Evolutionary conservation across 2,797 vertebrate genomes (phyloP), one percentile per base, ranked within the genome.

Genomic region (Centropyge bicolor): DNA sequence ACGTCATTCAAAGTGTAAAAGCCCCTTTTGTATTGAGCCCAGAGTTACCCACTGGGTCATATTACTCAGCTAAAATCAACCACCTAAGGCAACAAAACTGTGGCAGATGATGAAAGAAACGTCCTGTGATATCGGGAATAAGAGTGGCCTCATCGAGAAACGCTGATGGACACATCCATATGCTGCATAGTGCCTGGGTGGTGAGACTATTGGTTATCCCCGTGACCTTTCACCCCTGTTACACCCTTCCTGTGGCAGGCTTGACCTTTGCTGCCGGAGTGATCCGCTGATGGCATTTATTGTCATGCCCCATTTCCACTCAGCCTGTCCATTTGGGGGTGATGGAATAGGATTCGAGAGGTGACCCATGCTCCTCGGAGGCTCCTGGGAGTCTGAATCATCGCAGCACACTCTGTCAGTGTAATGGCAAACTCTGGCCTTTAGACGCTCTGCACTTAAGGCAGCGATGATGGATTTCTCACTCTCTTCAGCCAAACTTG

Each of bases 261-360:
- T 46, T 88, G 91, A 93, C 93, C 90, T 92, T 89, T 91, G 54
- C 72, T 68, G 82, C 74, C 63, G 49, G 62, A 87, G 43, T 86
- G 89, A 91, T 91, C 84, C n/a, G 52, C 86, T 85, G 82, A 88
- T 87, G 89, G 74, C 87, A 90, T 93, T 91, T 90, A 83, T 88
- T 91, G 91, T 91, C 91, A 89, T 80, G 90, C 87, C 84, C 74
- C 88, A 90, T 91, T 88, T 91, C 89, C 85, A 86, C 87, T 73
- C 81, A 46, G 86, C 71, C 74, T 88, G 87, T 92, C 92, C 85
- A 89, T 86, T 93, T 88, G 76, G 79, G 70, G 81, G 81, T 88
- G 89, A 93, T 90, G 86, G 91, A 93, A 80, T 69, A 89, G 86
- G 77, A 92, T 78, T 82, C 54, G 52, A 91, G 88, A 69, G 73